Conservation (phyloP, 2,888 invertebrate genomes). For the Agrypnus murinus region DNA sequence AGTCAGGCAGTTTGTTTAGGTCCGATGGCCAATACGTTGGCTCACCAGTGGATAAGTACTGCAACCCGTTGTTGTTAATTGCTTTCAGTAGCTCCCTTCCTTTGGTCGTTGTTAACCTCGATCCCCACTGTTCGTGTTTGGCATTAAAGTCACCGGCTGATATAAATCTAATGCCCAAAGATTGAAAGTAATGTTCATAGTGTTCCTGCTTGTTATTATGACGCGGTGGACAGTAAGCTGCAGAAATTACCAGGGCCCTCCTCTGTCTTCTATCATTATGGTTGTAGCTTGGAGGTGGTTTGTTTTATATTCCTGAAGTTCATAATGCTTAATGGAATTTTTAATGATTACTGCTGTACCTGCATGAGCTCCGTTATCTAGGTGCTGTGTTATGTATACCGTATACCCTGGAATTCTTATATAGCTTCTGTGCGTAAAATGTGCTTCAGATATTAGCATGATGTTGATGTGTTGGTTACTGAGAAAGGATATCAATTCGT, state of each 20-base stretch:
- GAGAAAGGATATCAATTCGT: slow-evolving; percentile 9
- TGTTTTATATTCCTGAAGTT: slow-evolving; percentile 39
- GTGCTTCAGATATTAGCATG: too few species aligned
- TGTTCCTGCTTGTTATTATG: slow-evolving; percentile 50
- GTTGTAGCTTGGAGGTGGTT: slow-evolving; percentile 53
- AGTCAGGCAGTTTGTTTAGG: neutral
- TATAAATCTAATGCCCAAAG: slow-evolving; percentile 50
- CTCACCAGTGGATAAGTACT: slow-evolving; percentile 4
- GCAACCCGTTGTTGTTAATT: slow-evolving; percentile 7
- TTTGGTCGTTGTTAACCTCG: slow-evolving; percentile 23
- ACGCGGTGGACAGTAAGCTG: slow-evolving; percentile 49
- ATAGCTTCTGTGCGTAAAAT: slow-evolving; percentile 48
- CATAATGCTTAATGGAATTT: too few species aligned
- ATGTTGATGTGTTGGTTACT: slow-evolving; percentile 13
- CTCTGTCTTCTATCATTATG: slow-evolving; percentile 45
- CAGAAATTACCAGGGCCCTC: slow-evolving; percentile 47
- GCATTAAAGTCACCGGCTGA: slow-evolving; percentile 41
- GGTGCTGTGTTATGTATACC: slow-evolving; percentile 49
- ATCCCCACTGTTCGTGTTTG: slow-evolving; percentile 50
- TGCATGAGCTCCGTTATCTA: slow-evolving; percentile 46
- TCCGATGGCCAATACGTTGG: slow-evolving; percentile 21
- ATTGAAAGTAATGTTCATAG: slow-evolving; percentile 48
- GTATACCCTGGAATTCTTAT: slow-evolving; percentile 51
- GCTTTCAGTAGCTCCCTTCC: too few species aligned
- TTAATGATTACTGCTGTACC: slow-evolving; percentile 52